Base-by-base conservation (phyloP, 1,140 invertebrate species). In the Idris sp. region DNA sequence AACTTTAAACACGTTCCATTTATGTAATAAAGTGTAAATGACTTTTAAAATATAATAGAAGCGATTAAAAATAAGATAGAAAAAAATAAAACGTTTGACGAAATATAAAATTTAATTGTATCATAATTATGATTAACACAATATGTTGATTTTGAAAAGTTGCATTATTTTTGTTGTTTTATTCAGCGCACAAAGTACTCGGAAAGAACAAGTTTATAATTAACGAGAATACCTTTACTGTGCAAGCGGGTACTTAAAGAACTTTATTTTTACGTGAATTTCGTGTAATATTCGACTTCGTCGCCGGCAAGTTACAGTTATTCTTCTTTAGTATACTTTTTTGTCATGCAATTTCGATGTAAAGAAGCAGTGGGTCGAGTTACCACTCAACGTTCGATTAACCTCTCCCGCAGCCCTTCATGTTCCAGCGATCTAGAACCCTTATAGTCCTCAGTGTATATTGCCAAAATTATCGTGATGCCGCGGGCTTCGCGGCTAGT, bases 381-480 rank as follows among this genome's bases (percentile, higher is more conserved):
- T 58, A 64, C 51, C 38, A 76, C 68, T 81, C 78, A 61, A 64
- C 74, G 76, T 82, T 82, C 71, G 77, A 82, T 84, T 82, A 83
- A 74, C 75, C 56, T 71, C 59, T 56, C 16, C 56, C 56, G 48
- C 53, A 53, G 46, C 59, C 65, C 51, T 65, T 65, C 65, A 62
- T 58, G 69, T 71, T 54, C 41, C 41, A 71, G 41, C 35, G 48
- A 71, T 65, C 53, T 53, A 53, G 51, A 64, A 68, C 64, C 64
- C 59, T 69, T 54, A n/a, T n/a, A 67, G 62, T 36, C 62, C 62
- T 67, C 59, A 67, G 48, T 71, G 61, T 72, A 76, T 74, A 79
- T 80, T 81, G 81, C 80, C 76, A 75, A 74, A 81, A 81, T 83
- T 83, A 79, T 74, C 69, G 71, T 48, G 68, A 53, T 48, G 74